A percentile compares a stretch with the other conserved stretches of the same genome.
Evolutionary conservation across 2,797 vertebrate genomes (phyloP).

Genomic region (Leucoraja ocellata): DNA sequence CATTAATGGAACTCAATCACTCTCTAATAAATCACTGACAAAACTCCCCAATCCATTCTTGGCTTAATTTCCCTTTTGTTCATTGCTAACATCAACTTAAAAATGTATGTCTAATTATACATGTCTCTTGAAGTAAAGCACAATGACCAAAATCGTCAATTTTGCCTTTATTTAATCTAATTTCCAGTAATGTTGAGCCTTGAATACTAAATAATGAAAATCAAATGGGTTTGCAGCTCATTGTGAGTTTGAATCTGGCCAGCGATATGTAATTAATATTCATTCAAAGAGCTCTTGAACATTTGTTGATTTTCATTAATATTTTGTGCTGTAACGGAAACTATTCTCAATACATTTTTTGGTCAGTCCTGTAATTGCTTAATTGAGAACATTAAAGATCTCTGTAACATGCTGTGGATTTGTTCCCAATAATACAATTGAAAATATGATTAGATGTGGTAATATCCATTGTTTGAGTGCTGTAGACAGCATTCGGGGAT

Average conservation of each 20-base stretch:
- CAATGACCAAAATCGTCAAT: neutral
- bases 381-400: neutral
- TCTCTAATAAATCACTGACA: neutral
- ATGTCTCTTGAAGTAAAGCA: conserved; percentile 5
- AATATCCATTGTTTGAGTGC: no score
- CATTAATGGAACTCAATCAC: neutral
- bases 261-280: neutral
- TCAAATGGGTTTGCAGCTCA: neutral
- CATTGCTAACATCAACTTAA: neutral
- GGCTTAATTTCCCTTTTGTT: no score
- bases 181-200: neutral
- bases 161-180: conserved; percentile 15
- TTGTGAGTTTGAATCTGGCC: neutral
- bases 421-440: neutral
- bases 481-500: no score
- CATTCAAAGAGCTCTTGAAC: neutral
- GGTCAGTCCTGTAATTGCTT: neutral
- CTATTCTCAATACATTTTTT: neutral
- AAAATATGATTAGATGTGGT: no score
- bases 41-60: neutral
- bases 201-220: neutral
- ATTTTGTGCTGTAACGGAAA: neutral
- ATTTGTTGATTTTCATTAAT: neutral
- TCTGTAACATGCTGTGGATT: no score
- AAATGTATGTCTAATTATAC: neutral